Percentiles rank a stretch among this genome's conserved stretches.
Evolutionary conservation across 1,140 invertebrate species (phyloP).

Genomic region (Lerema accius): DNA sequence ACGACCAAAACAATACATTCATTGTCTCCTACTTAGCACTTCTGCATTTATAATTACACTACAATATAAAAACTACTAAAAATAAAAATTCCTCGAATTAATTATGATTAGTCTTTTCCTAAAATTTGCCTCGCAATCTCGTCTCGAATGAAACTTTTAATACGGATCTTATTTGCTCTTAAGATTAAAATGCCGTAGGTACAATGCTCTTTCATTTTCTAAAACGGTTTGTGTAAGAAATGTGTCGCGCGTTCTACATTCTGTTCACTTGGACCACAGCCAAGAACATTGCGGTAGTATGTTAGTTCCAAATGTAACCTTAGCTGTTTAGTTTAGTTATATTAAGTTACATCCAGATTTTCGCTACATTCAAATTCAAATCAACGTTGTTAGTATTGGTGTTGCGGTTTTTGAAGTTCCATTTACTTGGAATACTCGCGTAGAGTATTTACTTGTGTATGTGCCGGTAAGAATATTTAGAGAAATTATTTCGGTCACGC

Average conservation of each 20-base stretch:
- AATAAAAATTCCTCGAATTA: too few relatives aligned
- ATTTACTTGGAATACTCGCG: too few relatives aligned
- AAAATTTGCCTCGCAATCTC: constrained; percentile 4
- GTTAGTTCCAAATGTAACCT: constrained; percentile 29
- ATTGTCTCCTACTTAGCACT: too few relatives aligned
- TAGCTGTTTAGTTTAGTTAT: constrained; percentile 25
- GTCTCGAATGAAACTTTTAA: constrained; percentile 18
- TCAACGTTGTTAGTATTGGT: not conserved
- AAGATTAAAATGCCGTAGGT: constrained; percentile 26
- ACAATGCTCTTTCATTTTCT: constrained; percentile 32
- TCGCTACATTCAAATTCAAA: constrained; percentile 1
- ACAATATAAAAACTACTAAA: not conserved
- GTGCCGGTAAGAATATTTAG: too few relatives aligned
- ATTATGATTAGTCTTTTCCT: too few relatives aligned
- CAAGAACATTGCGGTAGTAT: constrained; percentile 21
- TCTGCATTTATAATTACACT: too few relatives aligned
- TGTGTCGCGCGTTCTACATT: constrained; percentile 34
- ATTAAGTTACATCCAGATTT: constrained; percentile 14
- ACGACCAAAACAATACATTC: too few relatives aligned
- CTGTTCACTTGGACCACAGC: constrained; percentile 28
- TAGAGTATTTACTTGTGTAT: too few relatives aligned
- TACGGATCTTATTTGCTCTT: constrained; percentile 23
- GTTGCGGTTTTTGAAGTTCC: too few relatives aligned
- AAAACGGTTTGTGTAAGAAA: constrained; percentile 35
- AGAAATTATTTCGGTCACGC: too few relatives aligned